Evolutionary conservation across 1,140 invertebrate genomes (phyloP).

Genomic region (Drosophila carrolli): DNA sequence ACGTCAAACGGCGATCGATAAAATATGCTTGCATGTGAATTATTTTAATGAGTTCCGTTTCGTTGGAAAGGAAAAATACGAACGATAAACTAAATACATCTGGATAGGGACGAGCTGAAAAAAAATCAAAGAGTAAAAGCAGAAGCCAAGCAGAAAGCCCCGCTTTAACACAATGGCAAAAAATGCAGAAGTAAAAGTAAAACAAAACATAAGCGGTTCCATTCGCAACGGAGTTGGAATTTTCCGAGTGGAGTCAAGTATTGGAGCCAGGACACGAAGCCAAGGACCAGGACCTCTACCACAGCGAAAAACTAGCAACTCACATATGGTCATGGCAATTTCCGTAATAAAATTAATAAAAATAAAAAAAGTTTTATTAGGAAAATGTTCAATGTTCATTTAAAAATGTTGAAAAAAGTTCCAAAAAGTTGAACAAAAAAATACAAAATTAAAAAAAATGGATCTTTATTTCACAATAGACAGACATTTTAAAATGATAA

Average conservation of each 20-base stretch:
- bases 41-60: slow-evolving; percentile 83
- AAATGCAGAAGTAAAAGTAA: slow-evolving; percentile 27
- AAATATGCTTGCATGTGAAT: slow-evolving; percentile 80
- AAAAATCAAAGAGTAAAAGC: slow-evolving; percentile 25
- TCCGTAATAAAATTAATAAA: too few species aligned
- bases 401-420: too few species aligned
- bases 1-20: slow-evolving; percentile 78
- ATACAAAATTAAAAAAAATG: too few species aligned
- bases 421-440: too few species aligned
- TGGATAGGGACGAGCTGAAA: slow-evolving; percentile 41
- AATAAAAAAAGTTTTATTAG: too few species aligned
- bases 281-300: slow-evolving; percentile 16
- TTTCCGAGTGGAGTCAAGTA: slow-evolving; percentile 17
- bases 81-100: slow-evolving; percentile 80
- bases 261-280: slow-evolving; percentile 40
- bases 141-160: slow-evolving; percentile 6
- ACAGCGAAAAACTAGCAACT: neutral
- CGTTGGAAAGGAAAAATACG: slow-evolving; percentile 78
- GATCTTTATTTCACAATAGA: too few species aligned
- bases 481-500: too few species aligned
- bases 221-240: slow-evolving; percentile 46
- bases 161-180: slow-evolving; percentile 39
- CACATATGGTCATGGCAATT: too few species aligned
- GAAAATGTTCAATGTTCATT: too few species aligned
- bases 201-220: slow-evolving; percentile 59